Evolutionary conservation across 2,797 vertebrate genomes (phyloP), one percentile per base, ranked within the genome.

Genomic region (Rhabdophis nuchalis): DNA sequence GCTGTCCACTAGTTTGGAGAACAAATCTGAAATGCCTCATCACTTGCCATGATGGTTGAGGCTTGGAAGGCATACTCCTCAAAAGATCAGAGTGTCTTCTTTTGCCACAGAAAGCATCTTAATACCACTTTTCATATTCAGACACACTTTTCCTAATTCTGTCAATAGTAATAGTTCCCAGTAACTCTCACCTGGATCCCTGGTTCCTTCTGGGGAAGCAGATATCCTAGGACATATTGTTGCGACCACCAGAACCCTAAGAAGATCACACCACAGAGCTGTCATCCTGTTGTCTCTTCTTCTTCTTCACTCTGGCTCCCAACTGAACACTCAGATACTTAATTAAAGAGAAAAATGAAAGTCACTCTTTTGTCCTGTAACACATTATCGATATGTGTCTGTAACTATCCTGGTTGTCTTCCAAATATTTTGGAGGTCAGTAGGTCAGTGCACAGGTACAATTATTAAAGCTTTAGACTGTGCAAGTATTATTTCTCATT

Each of bases 251-350:
- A 96, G 92, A 90, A 96, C 92, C 90, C 94, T 93, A 32, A 92
- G 82, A 92, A 96, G 89, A 89, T 93, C 87, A 18, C 85, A 91
- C 46, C 89, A 86, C 61, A 90, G 91, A 53, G 90, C 89, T 60
- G 27, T 92, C 96, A 97, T 97, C 93, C 94, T 96, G 93, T 93
- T 85, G n/a, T 41, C 60, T 58, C 14, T n/a, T 61, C 87, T 64
- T 64, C 60, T 87, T 36, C 41, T 72, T 72, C 1, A 16, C 58
- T 29, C 7, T 2, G 23, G 68, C 68, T 87, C 36, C 27, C 53
- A 27, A 85, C 2, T 61, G 56, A 58, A 86, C 14, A n/a, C 1
- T 54, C 53, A 85, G 82, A 32, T n/a, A 25, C 92, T 93, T 54
- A 53, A 88, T 18, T 29, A 85, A 77, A 52, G n/a, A 56, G 85